Evolutionary conservation across 2,797 vertebrate species (phyloP).

Genomic region (Odontamblyopus lacepedii): DNA sequence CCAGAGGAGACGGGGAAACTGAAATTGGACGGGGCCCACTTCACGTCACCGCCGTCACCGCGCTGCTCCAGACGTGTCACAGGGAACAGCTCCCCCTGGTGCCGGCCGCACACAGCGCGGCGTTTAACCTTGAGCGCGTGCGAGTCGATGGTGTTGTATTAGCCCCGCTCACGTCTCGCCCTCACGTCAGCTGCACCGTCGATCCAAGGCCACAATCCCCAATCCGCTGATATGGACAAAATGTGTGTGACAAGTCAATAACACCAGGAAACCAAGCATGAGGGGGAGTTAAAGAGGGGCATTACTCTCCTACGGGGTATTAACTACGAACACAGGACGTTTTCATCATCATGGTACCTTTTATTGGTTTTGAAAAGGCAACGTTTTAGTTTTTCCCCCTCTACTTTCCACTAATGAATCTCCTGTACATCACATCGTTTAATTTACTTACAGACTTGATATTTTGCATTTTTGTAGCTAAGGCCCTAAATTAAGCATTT

Average conservation of each 20-base stretch:
- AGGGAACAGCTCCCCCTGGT: constrained; percentile 46
- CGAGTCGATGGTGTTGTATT: constrained; percentile 67
- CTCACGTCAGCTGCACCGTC: constrained; percentile 55
- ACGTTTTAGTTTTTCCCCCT: too few species aligned
- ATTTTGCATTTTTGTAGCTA: too few species aligned
- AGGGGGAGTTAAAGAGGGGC: too few species aligned
- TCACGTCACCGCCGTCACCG: constrained; percentile 29
- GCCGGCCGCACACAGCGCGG: constrained; percentile 35
- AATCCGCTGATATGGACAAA: constrained; percentile 16
- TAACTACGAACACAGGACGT: too few species aligned
- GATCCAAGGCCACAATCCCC: constrained; percentile 29
- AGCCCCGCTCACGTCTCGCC: constrained; percentile 48
- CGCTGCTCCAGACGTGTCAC: constrained; percentile 58
- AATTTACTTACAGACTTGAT: too few species aligned
- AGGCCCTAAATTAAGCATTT: too few species aligned
- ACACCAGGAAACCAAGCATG: not conserved
- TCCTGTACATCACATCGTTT: too few species aligned
- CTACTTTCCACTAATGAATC: too few species aligned
- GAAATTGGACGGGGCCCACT: constrained; percentile 5
- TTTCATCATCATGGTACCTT: too few species aligned
- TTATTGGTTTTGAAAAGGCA: too few species aligned
- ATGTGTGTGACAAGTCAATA: constrained; percentile 15
- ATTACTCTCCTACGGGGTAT: too few species aligned
- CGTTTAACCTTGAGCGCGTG: constrained; percentile 71
- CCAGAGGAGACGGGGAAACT: not conserved